Base-by-base conservation (phyloP, 2,797 vertebrate genomes). In the Oreochromis mossambicus region DNA sequence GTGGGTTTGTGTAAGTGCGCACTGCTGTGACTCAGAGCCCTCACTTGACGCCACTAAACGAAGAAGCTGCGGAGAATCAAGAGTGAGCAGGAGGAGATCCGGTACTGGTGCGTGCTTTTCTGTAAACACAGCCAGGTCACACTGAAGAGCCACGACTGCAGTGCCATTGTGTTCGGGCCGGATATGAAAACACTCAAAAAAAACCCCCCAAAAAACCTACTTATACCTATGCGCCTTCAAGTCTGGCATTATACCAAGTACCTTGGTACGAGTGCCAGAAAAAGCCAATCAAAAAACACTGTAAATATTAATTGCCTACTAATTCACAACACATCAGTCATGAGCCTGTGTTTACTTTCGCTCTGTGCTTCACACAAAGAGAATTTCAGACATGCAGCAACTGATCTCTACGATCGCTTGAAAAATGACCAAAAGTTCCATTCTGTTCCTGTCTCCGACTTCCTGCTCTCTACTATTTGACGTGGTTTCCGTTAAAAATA, bases 121-220 rank as follows among this genome's bases (percentile, higher is more conserved):
- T 88, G 70, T 94, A 90, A 94, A 93, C 91, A 93, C 9, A 9
- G 48, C 81, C 14, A 8, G 78, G 88, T 92, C 88, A 88, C 80
- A 50, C 41, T 29, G 21, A 50, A 54, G 77, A 82, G 58, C 14
- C 73, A 14, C 7, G 9, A 2, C 84, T 56, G 58, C 58, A 61
- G 58, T 7, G 11, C 5, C 2, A 46, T 80, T 73, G 52, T 50
- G 78, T 80, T 79, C 56, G 1, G 46, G 86, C 32, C 7, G 3
- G 17, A 75, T 17, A 11, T 19, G 32, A 38, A 82, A 52, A 58
- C 4, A 29, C 41, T 61, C 9, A 63, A 36, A 80, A 70, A 70
- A 26, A 50, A 32, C 52, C 29, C 76, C 24, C 3, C 8, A 48
- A 50, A 13, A 5, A 41, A 26, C 4, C 29, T 11, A 5, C 3